Conservation (phyloP, 2,113 vertebrate species). For the Cochlearius cochlearius region DNA sequence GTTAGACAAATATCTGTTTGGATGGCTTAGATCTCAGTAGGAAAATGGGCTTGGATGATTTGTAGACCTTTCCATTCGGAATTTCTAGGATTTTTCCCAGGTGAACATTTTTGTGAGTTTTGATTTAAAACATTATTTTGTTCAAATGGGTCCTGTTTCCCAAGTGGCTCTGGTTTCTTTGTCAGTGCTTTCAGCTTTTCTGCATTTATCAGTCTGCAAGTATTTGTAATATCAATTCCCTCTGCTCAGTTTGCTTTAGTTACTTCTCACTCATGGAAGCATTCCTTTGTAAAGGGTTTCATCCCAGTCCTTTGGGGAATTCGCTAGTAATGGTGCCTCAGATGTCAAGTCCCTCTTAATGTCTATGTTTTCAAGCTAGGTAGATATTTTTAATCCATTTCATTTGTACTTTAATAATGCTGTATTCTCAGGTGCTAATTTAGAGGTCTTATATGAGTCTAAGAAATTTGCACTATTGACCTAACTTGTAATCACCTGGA, state of each 20-base stretch:
- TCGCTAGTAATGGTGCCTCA: not conserved
- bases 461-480: not conserved
- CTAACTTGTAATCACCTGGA: not conserved
- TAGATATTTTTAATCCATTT: not conserved
- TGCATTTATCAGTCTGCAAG: not conserved
- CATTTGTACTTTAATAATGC: not conserved
- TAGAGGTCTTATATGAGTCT: not conserved
- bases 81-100: not conserved
- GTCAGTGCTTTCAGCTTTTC: not conserved
- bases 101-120: not conserved
- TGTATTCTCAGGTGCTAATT: not conserved
- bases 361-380: not conserved
- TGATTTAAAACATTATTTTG: not conserved
- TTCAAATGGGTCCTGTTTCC: not conserved
- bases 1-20: not conserved
- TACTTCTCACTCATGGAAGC: not conserved
- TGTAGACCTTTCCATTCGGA: not conserved
- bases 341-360: not conserved
- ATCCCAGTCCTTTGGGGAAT: not conserved
- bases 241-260: not conserved
- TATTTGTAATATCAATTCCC: not conserved
- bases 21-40: not conserved
- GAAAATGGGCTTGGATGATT: not conserved
- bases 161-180: not conserved
- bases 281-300: not conserved